A percentile compares a stretch with the other conserved stretches of the same genome.
These are phyloP conservation scores for Cavia aperea DNA, from an alignment of 2,113 vertebrate species.

Conservation along the genomic window DNA sequence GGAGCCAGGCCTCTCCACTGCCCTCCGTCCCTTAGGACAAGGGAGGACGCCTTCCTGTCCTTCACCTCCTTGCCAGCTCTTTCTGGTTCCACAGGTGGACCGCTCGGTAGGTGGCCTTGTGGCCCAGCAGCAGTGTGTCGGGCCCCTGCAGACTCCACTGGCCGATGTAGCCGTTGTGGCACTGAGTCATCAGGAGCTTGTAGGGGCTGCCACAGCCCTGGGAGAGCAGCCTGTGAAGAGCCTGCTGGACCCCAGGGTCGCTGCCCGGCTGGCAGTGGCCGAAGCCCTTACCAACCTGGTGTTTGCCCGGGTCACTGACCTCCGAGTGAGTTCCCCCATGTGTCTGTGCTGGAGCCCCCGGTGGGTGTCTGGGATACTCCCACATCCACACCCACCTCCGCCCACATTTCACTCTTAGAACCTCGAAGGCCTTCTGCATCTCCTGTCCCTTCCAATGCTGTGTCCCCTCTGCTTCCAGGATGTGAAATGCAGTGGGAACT, in stretches of 20 bases:
- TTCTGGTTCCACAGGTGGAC: conserved; percentile 82
- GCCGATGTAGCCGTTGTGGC: conserved; percentile 91
- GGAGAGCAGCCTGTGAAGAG: conserved; percentile 95
- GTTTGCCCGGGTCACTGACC: conserved; percentile 85
- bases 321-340: conserved; percentile 76
- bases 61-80: not conserved
- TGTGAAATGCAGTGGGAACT: conserved; percentile 93
- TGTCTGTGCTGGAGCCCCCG: not conserved
- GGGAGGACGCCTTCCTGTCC: not conserved
- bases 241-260: conserved; percentile 81
- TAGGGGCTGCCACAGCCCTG: conserved; percentile 87
- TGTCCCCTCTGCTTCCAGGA: conserved; percentile 74
- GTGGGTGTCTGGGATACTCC: not conserved
- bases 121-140: conserved; percentile 95
- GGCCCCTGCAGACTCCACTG: conserved; percentile 90
- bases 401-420: not conserved
- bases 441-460: not conserved
- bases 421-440: not conserved
- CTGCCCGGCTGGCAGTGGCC: conserved; percentile 87
- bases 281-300: conserved; percentile 93
- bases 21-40: not conserved
- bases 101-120: conserved; percentile 92
- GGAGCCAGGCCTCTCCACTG: not conserved
- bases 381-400: not conserved
- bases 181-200: conserved; percentile 82